Conservation (phyloP, 1,140 invertebrate species). For the Leptonema lineaticorne region DNA sequence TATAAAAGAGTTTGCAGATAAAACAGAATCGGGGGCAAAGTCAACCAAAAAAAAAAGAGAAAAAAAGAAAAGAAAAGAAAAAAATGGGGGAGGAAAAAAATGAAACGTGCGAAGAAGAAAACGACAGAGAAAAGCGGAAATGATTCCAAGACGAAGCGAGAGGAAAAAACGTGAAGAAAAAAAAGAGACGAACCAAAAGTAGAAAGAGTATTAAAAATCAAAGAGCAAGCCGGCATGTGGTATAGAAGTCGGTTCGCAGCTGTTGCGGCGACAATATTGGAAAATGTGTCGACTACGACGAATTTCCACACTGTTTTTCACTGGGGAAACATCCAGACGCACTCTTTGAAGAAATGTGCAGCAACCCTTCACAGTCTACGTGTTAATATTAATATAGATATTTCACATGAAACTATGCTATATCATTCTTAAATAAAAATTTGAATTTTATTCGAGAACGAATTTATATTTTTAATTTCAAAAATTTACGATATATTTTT, state of each 20-base stretch:
- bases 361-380: too few relatives aligned
- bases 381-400: too few relatives aligned
- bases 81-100: background rate
- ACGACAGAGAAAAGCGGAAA: slow-evolving; percentile 1
- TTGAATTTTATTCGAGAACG: too few relatives aligned
- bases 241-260: slow-evolving; percentile 3
- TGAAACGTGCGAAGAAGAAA: background rate
- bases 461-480: too few relatives aligned
- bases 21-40: background rate
- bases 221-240: slow-evolving; percentile 22
- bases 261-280: slow-evolving; percentile 33
- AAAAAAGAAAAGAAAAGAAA: background rate
- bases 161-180: slow-evolving; percentile 9
- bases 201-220: slow-evolving; percentile 35
- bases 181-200: slow-evolving; percentile 6
- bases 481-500: too few relatives aligned
- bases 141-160: background rate
- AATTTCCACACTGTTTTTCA: slow-evolving; percentile 27
- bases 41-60: background rate
- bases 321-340: background rate
- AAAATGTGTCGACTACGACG: slow-evolving; percentile 33
- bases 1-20: slow-evolving; percentile 29
- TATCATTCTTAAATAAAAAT: too few relatives aligned
- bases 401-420: too few relatives aligned
- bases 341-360: slow-evolving; percentile 24